Evolutionary conservation across 2,113 vertebrate species (phyloP).

Genomic region (Eptesicus fuscus): DNA sequence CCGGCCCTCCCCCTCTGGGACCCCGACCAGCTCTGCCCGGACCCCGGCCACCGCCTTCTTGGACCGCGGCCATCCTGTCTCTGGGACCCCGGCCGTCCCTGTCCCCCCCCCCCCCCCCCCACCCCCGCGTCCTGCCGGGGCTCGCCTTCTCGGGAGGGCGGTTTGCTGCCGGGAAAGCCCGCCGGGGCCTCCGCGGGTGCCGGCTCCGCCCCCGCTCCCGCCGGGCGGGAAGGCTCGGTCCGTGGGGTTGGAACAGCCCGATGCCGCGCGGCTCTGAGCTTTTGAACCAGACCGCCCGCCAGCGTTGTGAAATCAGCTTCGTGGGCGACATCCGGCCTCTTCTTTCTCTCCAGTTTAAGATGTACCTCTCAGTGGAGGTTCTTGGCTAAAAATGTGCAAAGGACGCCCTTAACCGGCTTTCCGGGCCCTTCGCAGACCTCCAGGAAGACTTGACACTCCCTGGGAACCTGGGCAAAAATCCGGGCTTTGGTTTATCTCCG

Average conservation of each 20-base stretch:
- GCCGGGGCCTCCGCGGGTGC: neutral
- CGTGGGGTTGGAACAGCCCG: constrained; percentile 3
- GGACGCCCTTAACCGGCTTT: neutral
- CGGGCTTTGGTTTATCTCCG: neutral
- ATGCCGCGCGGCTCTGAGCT: neutral
- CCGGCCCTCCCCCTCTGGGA: neutral
- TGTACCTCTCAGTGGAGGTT: neutral
- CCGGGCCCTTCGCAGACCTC: neutral
- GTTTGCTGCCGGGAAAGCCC: neutral
- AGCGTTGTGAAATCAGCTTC: neutral
- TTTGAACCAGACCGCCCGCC: neutral
- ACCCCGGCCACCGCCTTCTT: neutral
- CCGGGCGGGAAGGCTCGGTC: constrained; percentile 47
- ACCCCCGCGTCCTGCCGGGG: too few relatives aligned
- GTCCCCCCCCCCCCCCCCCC: too few relatives aligned
- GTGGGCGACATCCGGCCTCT: too few relatives aligned
- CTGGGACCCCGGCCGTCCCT: neutral
- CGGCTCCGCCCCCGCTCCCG: constrained; percentile 3
- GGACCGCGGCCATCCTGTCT: too few relatives aligned
- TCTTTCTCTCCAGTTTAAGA: neutral
- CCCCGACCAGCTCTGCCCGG: fast-evolving
- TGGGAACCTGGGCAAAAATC: neutral
- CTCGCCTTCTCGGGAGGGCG: neutral
- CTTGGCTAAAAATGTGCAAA: neutral
- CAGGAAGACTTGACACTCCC: neutral